phyloP scores from a whole-genome alignment of 2,888 invertebrate species.

The Agrypnus murinus region DNA sequence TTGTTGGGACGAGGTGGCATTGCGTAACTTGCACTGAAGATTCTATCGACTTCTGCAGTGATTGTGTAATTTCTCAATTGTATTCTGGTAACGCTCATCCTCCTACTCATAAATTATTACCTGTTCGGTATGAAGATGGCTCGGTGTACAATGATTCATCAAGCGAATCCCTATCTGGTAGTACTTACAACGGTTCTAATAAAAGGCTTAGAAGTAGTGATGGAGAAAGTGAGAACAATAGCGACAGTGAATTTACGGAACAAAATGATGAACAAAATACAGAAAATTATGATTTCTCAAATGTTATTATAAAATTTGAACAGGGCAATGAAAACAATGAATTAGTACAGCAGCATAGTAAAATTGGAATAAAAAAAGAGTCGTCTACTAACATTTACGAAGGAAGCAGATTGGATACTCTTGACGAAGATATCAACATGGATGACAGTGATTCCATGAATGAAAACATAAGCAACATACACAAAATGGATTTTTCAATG shows the following conservation, averaged over 20 bases:
- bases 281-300: conserved; percentile 5
- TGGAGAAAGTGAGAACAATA: conserved; percentile 45
- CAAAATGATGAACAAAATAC: conserved; percentile 20
- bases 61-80: conserved; percentile 77
- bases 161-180: conserved; percentile 31
- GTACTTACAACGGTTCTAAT: conserved; percentile 44
- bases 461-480: neutral
- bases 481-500: neutral
- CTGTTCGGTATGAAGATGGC: conserved; percentile 46
- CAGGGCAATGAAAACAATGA: neutral
- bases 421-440: too few relatives aligned
- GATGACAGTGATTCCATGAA: too few relatives aligned
- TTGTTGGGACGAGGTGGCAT: conserved; percentile 81
- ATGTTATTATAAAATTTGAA: neutral
- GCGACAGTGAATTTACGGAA: conserved; percentile 35
- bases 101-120: conserved; percentile 69
- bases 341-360: neutral
- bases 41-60: conserved; percentile 78
- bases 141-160: conserved; percentile 40
- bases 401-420: too few relatives aligned
- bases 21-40: conserved; percentile 77
- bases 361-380: too few relatives aligned
- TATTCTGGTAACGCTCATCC: conserved; percentile 72
- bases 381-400: too few relatives aligned
- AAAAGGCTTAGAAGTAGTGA: conserved; percentile 49